Evolutionary conservation across 92 coral and sea anemone species (phyloP), one percentile per base, ranked within the genome.

Genomic region (Palythoa heliodiscus): DNA sequence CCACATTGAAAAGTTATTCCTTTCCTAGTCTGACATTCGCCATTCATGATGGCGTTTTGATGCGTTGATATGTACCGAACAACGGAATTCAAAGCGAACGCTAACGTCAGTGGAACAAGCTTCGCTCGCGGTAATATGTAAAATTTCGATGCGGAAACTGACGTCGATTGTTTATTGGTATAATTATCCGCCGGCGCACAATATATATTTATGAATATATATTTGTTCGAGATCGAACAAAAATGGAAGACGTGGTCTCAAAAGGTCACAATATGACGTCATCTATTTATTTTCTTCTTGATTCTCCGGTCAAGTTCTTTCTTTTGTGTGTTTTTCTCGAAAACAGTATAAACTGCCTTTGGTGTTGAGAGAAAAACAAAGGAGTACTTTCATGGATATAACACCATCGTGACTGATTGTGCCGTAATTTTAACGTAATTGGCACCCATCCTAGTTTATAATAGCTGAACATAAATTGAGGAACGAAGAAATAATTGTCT

Each of bases 1-100:
- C 99, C 99, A 78, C 99, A 96, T 72, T 96, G 99, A 78, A 96
- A 92, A 40, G 99, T 91, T 12, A 96, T 94, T 77, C 95, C 98
- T 88, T 92, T 92, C 72, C 89, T 94, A 89, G 91, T 68, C 86
- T 93, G 98, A 58, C 87, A 64, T 83, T 92, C 95, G 74, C 95
- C 99, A 84, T 91, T 91, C 99, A 96, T 96, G 70, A 58, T 89
- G 84, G 70, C 90, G 64, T 66, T 88, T 58, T 70, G 70, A 82
- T 29, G 54, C 58, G 8, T 83, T 29, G 60, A 22, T 43, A 14
- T 4, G 11, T 63, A 79, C 52, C n/a, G 17, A 60, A 64, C 70
- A 66, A 24, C 66, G 16, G 72, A 78, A 58, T 43, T 58, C 70
- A 38, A 70, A 17, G 35, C 67, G 19, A 77, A 24, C 70, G 50